A percentile compares a stretch with the other conserved stretches of the same genome.
phyloP scores from a whole-genome alignment of 2,797 vertebrate species.

The Myripristis murdjan region DNA sequence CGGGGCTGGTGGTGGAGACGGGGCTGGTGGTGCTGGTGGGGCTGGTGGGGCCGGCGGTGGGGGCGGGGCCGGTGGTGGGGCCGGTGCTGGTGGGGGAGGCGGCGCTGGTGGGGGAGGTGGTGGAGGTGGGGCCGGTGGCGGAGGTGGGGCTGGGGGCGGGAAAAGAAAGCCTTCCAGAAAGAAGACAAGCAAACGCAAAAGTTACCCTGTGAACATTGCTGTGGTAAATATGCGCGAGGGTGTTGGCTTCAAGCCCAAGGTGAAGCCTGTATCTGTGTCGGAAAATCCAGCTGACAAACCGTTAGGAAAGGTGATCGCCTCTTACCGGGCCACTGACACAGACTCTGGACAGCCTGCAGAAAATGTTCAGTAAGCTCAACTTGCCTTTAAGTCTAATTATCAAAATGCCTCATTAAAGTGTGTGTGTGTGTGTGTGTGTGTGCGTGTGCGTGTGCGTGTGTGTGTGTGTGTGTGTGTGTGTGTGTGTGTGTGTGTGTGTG shows the following conservation, averaged over 20 bases:
- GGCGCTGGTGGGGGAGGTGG: background rate
- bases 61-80: background rate
- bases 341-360: constrained; percentile 82
- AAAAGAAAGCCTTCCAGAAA: background rate
- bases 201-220: constrained; percentile 82
- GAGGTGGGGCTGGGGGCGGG: constrained; percentile 8
- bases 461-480: too few relatives aligned
- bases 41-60: constrained; percentile 1
- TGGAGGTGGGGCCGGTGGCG: background rate
- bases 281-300: constrained; percentile 69
- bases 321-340: constrained; percentile 83
- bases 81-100: background rate
- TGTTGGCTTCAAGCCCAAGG: constrained; percentile 76
- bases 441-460: too few relatives aligned
- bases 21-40: constrained; percentile 1
- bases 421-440: too few relatives aligned
- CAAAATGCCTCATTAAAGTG: too few relatives aligned
- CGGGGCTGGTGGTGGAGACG: background rate
- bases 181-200: constrained; percentile 35
- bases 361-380: constrained; percentile 80
- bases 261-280: constrained; percentile 72
- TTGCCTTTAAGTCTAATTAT: background rate
- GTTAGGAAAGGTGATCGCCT: constrained; percentile 75
- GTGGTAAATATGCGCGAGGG: constrained; percentile 87
- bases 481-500: too few relatives aligned